Conservation (phyloP, 2,797 vertebrate genomes). For the Chaetophractus vellerosus region DNA sequence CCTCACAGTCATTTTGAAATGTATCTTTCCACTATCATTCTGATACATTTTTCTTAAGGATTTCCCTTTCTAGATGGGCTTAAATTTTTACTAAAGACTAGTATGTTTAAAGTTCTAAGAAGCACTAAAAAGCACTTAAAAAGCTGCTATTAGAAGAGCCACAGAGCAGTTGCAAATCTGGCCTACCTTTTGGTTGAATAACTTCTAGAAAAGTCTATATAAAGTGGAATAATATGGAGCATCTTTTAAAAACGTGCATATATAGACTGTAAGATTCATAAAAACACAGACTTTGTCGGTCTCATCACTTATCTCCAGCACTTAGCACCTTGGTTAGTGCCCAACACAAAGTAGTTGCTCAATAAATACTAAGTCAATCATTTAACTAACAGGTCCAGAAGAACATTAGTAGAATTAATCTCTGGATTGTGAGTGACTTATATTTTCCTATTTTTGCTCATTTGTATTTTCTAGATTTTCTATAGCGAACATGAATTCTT, state of each 20-base stretch:
- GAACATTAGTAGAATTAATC: constrained; percentile 19
- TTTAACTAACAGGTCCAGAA: not conserved
- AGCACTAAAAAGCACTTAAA: not conserved
- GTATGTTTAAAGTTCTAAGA: not conserved
- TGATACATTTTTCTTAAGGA: not conserved
- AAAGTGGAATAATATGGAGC: not conserved
- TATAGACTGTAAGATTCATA: not conserved
- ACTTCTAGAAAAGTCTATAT: not conserved
- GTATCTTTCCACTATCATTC: not conserved
- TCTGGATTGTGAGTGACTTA: not conserved
- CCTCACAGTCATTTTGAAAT: constrained; percentile 41
- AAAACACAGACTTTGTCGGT: not conserved
- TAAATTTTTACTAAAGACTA: constrained; percentile 8
- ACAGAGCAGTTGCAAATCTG: not conserved
- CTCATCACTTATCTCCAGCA: not conserved
- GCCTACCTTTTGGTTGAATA: not conserved
- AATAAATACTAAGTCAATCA: constrained; percentile 10
- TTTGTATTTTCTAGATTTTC: constrained; percentile 52
- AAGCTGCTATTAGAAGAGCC: not conserved
- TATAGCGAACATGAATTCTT: not conserved
- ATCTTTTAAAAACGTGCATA: not conserved
- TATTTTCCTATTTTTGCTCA: constrained; percentile 13
- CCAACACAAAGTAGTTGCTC: not conserved
- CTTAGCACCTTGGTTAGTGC: not conserved
- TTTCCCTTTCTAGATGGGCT: constrained; percentile 1